Base-by-base conservation (phyloP, 2,113 vertebrate species). In the Tetrao urogallus region DNA sequence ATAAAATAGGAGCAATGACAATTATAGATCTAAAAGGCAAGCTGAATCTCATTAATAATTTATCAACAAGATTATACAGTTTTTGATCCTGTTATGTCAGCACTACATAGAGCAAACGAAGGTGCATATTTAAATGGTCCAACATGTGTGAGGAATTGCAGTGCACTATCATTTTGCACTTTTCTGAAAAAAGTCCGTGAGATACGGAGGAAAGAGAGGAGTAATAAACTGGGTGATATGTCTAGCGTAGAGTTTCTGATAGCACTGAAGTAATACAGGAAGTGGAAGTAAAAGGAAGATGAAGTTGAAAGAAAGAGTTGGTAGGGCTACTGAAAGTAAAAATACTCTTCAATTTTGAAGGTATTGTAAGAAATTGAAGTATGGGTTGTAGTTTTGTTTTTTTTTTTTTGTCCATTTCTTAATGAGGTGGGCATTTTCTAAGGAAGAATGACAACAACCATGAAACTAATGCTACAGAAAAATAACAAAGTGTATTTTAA, bases 361-460 rank as follows among this genome's bases (percentile, higher is more conserved):
- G 7, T 67, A 15, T 66, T 3, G 0, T 42, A 34, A 50, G 32
- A 47, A 34, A 13, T 30, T 75, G 20, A 22, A 1, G 0, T 9
- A 45, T 7, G 11, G 4, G 2, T 40, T 40, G 40, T 40, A 12
- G 2, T 13, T 36, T 86, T n/a, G n/a, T n/a, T 79, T 43, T 43
- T 45, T 47, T 47, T 21, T 47, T 52, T 76, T 13, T 20, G 9
- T 86, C 6, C 3, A 13, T 77, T 90, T 54, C 20, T 28, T 63
- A 38, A 66, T 36, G 30, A 90, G 5, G 5, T 56, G 24, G 32
- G 10, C 38, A 40, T 76, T 80, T 43, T 45, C 13, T 72, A 20
- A 65, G 24, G 19, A 88, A 57, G 18, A 43, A 18, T 66, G 6
- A 8, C 9, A 32, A 32, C n/a, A 42, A 19, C 34, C n/a, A 40